Base-by-base conservation (phyloP, 2,113 vertebrate genomes). In the Perccottus glenii region DNA sequence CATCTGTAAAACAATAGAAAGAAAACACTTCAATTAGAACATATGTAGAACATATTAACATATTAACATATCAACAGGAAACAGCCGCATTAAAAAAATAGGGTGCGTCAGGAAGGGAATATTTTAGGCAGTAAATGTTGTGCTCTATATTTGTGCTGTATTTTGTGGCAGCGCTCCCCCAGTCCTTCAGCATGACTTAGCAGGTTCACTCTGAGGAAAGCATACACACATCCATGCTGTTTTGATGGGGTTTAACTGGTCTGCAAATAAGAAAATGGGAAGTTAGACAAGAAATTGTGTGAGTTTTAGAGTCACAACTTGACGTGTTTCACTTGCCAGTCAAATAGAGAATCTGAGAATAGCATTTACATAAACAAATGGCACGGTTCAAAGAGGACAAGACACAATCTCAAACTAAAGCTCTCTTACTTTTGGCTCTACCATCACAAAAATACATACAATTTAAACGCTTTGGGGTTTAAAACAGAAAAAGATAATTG, bases 401-500 rank as follows among this genome's bases (percentile, higher is more conserved):
- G 61, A 53, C 38, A 38, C 14, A 33, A 1, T 7, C 12, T 36
- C 32, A 6, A 33, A 52, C 4, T 11, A 6, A 5, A 33, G 50
- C 6, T 59, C 40, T 10, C 10, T 40, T 36, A 19, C 12, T 11
- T 59, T 52, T 59, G 64, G 64, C 38, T 38, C 10, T 9, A 44
- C 7, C 4, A 3, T 19, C 0, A 8, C 36, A 19, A 40, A 72
- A 69, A 74, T 68, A 75, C 7, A 35, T 64, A 67, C 12, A 9
- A 14, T 47, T 69, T 50, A 27, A 49, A 7, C 35, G 35, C 55
- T 71, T 46, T 32, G 14, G 70, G 60, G 60, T 70, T 80, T 65
- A 45, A 83, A 85, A 84, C 66, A 73, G 77, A 83, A 76, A 47
- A 35, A 33, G 47, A 52, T 83, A 86, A 89, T 78, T 89, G 80